Evolutionary conservation across 2,888 invertebrate species (phyloP), one percentile per base, ranked within the genome.

Genomic region (Masnerella sp.): DNA sequence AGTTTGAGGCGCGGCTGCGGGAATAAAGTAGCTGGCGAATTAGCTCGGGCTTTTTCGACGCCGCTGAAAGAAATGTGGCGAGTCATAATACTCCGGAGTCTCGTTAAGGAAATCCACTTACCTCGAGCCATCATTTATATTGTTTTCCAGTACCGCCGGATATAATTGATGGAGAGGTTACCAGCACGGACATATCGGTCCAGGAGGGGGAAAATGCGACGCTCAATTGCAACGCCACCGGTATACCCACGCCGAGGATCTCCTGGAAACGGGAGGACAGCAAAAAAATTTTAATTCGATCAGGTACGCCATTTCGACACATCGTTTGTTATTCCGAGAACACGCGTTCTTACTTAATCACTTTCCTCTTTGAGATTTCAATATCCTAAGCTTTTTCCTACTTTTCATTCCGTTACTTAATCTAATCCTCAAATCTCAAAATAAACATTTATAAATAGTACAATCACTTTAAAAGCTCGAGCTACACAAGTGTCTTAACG

Each of bases 151-250:
- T 91, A 62, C 91, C 91, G 15, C 91, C 91, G 72, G 91, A 91
- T 85, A 91, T 91, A 79, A 80, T 83, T 77, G 88, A 89, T 81
- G 91, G 91, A 78, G 88, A 88, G 56, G 89, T 89, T 73, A 91
- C 91, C 52, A 91, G 91, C 81, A 89, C 90, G 49, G 91, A 92
- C 84, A 85, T 91, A 73, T 90, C 90, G 43, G 90, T 90, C 18
- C 87, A 89, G 58, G 91, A 91, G 81, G 90, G 91, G 42, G 91
- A 91, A 78, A 91, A 91, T 83, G 91, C 90, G 42, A 91, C 91
- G 43, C 84, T 92, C 59, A 88, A 88, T 67, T 91, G 91, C 82
- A 86, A 88, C 70, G 91, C 91, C 18, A 89, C 88, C 32, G 91
- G 91, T 32, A 89, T 89, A 80, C 91, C 91, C 9, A 82, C 86